phyloP scores from a whole-genome alignment of 2,797 vertebrate genomes.

The Pangasius macronema region DNA sequence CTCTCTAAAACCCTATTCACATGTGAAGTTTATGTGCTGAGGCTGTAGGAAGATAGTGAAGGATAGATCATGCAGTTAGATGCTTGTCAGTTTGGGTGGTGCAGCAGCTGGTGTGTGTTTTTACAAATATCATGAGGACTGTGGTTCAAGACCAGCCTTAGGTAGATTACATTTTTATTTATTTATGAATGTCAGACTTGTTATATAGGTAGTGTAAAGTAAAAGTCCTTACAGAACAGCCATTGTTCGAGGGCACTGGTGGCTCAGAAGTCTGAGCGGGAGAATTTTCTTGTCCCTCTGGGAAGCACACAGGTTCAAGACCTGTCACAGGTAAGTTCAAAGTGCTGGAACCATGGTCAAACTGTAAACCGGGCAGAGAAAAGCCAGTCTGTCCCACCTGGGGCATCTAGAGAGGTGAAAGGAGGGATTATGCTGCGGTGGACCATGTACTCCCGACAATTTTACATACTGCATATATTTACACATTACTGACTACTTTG shows the following conservation, averaged over 20 bases:
- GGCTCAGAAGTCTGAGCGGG: not conserved
- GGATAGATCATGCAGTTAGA: not conserved
- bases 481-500: not conserved
- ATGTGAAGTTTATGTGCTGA: not conserved
- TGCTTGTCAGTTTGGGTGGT: not conserved
- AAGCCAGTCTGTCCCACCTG: conserved; percentile 2
- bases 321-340: not conserved
- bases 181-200: not conserved
- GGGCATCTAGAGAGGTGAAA: not conserved
- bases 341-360: not conserved
- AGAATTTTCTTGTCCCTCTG: not conserved
- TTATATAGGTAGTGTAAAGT: not conserved
- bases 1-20: not conserved
- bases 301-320: not conserved
- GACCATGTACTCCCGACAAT: not conserved
- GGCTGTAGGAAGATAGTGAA: not conserved
- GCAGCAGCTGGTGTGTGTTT: not conserved
- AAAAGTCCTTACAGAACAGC: not conserved
- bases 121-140: not conserved
- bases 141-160: not conserved
- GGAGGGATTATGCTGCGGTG: not conserved
- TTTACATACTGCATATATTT: not conserved
- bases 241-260: not conserved
- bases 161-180: not conserved
- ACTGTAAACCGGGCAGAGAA: not conserved